A percentile compares a stretch with the other conserved stretches of the same genome.
Evolutionary conservation across 2,888 invertebrate genomes (phyloP).

Genomic region (Liodrosophila aerea): DNA sequence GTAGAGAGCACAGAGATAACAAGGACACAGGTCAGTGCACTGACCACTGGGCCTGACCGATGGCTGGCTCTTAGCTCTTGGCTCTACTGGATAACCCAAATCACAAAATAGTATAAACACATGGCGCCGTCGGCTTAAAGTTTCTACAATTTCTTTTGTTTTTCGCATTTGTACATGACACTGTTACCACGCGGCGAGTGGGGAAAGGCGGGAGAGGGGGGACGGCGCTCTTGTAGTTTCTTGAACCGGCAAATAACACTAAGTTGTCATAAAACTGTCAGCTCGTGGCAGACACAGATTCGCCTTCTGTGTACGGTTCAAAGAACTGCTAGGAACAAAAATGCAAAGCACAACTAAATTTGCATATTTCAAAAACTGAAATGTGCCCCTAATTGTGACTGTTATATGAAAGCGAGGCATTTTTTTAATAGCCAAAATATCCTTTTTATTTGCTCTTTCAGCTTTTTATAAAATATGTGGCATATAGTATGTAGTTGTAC

Average conservation of each 20-base stretch:
- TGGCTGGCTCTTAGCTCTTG: constrained; percentile 12
- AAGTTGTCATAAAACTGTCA: constrained; percentile 71
- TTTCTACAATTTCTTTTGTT: constrained; percentile 38
- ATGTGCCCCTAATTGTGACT: constrained; percentile 25
- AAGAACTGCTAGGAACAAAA: constrained; percentile 57
- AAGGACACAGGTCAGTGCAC: constrained; percentile 41
- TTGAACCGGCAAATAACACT: constrained; percentile 33
- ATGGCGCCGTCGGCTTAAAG: constrained; percentile 64
- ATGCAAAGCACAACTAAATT: constrained; percentile 34
- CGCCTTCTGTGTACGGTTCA: constrained; percentile 54
- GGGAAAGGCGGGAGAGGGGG: constrained; percentile 8
- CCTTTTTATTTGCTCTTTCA: no score
- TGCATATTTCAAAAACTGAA: constrained; percentile 41
- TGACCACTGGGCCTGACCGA: no score
- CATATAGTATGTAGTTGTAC: no score
- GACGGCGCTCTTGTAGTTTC: constrained; percentile 18
- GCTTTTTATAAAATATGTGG: no score
- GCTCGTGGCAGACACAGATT: constrained; percentile 42
- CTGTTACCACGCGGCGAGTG: constrained; percentile 2
- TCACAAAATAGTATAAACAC: constrained; percentile 58
- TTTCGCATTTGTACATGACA: constrained; percentile 9
- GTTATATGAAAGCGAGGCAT: constrained; percentile 13
- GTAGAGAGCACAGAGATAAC: constrained; percentile 3
- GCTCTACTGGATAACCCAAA: constrained; percentile 61
- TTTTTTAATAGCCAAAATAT: constrained; percentile 12